Evolutionary conservation across 2,113 vertebrate genomes (phyloP).

Genomic region (Oceanites oceanicus): DNA sequence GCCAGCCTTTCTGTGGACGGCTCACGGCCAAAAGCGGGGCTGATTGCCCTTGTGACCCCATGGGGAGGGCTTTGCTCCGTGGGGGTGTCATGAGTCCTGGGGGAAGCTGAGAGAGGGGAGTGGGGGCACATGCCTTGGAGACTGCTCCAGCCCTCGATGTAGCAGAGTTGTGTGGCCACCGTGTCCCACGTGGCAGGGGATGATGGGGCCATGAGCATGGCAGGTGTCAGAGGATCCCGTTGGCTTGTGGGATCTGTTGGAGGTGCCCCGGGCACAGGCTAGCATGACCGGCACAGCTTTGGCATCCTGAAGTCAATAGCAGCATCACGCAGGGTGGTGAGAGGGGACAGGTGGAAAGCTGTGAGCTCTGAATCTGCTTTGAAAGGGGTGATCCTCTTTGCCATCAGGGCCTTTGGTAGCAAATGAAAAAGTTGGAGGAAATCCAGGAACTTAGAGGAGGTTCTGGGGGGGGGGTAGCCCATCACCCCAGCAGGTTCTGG

Average conservation of each 20-base stretch:
- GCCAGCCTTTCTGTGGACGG: neutral
- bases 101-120: neutral
- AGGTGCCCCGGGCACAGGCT: neutral
- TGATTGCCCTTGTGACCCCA: neutral
- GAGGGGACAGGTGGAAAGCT: neutral
- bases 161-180: neutral
- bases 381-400: neutral
- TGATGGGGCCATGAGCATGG: neutral
- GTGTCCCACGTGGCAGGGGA: accelerated
- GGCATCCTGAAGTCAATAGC: neutral
- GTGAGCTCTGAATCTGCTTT: neutral
- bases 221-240: accelerated
- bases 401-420: neutral
- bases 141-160: neutral
- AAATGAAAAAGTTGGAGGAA: neutral
- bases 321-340: accelerated
- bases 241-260: neutral
- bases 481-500: neutral
- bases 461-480: neutral
- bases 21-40: accelerated
- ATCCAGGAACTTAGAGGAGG: neutral
- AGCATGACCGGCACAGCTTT: neutral
- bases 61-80: accelerated
- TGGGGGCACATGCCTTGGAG: accelerated
- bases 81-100: neutral